Conservation (phyloP, 2,888 invertebrate genomes). For the Parnassius mnemosyne region DNA sequence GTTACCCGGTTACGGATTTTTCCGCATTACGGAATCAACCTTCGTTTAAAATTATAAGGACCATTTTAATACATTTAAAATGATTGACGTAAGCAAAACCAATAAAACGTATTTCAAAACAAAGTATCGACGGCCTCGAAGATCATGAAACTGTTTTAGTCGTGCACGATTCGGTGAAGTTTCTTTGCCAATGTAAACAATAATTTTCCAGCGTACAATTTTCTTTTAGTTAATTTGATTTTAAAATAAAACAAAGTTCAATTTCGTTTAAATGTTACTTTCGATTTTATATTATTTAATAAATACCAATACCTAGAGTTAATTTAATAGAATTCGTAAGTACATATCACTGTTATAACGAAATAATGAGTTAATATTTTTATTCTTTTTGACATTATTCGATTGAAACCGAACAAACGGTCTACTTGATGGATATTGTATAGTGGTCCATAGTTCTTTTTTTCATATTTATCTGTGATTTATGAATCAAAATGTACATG, state of each 20-base stretch:
- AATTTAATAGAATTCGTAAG: no score
- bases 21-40: not conserved
- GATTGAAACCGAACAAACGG: no score
- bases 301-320: no score
- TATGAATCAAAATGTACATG: no score
- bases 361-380: no score
- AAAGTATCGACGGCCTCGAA: conserved; percentile 5
- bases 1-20: no score
- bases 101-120: conserved; percentile 12
- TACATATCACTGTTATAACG: no score
- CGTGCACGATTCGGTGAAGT: conserved; percentile 9
- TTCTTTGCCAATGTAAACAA: conserved; percentile 14
- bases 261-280: conserved; percentile 5
- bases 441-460: no score
- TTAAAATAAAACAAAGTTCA: not conserved
- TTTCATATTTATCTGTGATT: no score
- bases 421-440: no score
- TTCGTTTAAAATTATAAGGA: conserved; percentile 2
- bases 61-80: not conserved
- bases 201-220: conserved; percentile 10
- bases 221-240: conserved; percentile 6
- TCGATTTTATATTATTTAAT: no score
- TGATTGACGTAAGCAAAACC: conserved; percentile 4
- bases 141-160: conserved; percentile 15
- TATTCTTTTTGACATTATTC: no score